phyloP scores from a whole-genome alignment of 2,797 vertebrate genomes.

The Spinus olivaceus region DNA sequence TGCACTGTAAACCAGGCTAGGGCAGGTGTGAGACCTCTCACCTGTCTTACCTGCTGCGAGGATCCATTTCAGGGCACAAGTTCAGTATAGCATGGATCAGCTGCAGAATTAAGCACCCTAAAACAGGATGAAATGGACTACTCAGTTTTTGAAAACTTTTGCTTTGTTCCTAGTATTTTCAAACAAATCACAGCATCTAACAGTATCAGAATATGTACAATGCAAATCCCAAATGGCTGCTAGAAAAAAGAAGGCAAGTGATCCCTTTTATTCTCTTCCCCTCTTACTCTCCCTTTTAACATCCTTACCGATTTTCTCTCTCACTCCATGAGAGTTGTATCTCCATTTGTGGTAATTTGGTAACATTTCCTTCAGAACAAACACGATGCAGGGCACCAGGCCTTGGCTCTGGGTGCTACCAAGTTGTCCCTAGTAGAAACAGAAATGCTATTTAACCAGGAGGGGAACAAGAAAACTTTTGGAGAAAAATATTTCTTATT shows the following conservation, averaged over 20 bases:
- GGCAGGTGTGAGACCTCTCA: not conserved
- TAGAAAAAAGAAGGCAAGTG: not conserved
- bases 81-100: conserved; percentile 96
- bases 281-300: not conserved
- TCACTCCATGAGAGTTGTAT: conserved; percentile 89
- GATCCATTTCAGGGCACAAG: conserved; percentile 88
- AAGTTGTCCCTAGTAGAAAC: conserved; percentile 85
- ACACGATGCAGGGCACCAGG: conserved; percentile 92
- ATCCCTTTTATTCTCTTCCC: not conserved
- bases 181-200: not conserved
- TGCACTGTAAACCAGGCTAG: not conserved
- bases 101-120: conserved; percentile 93
- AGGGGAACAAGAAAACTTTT: not conserved
- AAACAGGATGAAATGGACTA: not conserved
- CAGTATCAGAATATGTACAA: not conserved
- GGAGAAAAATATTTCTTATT: not conserved
- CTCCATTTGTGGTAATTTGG: conserved; percentile 98
- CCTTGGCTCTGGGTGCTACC: conserved; percentile 95
- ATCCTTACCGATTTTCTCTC: conserved; percentile 89
- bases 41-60: conserved; percentile 81
- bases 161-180: not conserved
- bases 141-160: not conserved
- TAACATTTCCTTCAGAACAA: conserved; percentile 97
- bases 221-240: not conserved
- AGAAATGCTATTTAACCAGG: not conserved